Percentiles rank a stretch among this genome's conserved stretches.
phyloP scores from a whole-genome alignment of 2,888 invertebrate species.

The Eremobia ochroleuca region DNA sequence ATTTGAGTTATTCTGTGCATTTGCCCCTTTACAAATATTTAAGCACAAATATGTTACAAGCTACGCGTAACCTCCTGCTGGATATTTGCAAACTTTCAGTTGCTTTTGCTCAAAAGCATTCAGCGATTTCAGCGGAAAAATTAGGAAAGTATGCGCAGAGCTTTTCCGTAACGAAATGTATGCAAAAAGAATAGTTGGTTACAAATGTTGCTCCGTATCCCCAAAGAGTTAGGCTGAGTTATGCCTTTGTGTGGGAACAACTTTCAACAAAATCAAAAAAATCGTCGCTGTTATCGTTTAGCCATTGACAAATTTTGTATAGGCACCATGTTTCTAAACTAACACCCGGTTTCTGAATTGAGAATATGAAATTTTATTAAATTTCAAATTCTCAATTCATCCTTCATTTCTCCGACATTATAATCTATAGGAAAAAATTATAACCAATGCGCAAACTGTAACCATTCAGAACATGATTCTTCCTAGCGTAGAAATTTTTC shows the following conservation, averaged over 20 bases:
- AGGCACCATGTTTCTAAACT: neutral
- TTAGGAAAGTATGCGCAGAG: constrained; percentile 39
- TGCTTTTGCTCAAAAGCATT: constrained; percentile 40
- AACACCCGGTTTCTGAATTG: too few species aligned
- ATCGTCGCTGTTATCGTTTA: constrained; percentile 4
- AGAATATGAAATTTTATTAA: neutral
- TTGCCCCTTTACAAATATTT: constrained; percentile 18
- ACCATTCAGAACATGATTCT: too few species aligned
- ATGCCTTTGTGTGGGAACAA: constrained; percentile 28
- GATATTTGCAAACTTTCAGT: constrained; percentile 46
- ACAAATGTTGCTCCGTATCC: constrained; percentile 4
- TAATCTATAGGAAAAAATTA: too few species aligned
- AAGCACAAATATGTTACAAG: constrained; percentile 34
- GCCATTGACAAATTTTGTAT: neutral
- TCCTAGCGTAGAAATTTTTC: too few species aligned
- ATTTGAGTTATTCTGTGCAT: constrained; percentile 2
- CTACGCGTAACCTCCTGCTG: constrained; percentile 21
- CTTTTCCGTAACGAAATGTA: constrained; percentile 25
- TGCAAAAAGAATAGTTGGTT: constrained; percentile 41
- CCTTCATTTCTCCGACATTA: neutral
- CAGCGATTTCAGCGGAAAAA: constrained; percentile 40
- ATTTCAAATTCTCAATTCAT: too few species aligned
- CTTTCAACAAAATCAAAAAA: constrained; percentile 17
- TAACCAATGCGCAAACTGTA: too few species aligned
- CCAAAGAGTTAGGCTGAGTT: constrained; percentile 13